phyloP scores from a whole-genome alignment of 1,140 invertebrate species.

The Rhyzopertha dominica region DNA sequence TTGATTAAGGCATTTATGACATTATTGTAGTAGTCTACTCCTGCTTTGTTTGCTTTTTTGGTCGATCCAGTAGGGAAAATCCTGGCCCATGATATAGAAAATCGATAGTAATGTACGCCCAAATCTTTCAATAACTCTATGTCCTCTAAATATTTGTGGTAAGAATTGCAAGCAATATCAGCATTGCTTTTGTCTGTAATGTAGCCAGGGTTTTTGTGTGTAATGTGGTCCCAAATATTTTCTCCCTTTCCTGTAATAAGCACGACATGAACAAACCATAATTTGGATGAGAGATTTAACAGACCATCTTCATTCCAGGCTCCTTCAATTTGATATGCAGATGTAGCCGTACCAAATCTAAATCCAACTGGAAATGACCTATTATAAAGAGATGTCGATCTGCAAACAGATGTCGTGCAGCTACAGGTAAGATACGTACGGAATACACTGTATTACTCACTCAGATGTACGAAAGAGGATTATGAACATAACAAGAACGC shows the following conservation, averaged over 20 bases:
- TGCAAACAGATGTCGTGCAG: too few relatives aligned
- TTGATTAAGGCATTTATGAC: conserved; percentile 48
- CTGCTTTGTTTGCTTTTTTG: conserved; percentile 47
- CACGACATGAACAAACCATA: too few relatives aligned
- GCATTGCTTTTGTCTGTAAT: conserved; percentile 50
- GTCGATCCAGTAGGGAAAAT: conserved; percentile 52
- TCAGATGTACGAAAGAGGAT: too few relatives aligned
- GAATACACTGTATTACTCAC: too few relatives aligned
- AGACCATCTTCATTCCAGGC: too few relatives aligned
- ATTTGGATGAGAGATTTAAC: too few relatives aligned
- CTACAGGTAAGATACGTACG: too few relatives aligned
- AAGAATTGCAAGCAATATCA: conserved; percentile 54
- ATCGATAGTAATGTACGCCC: conserved; percentile 51
- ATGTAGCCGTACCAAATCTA: too few relatives aligned
- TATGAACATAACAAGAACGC: too few relatives aligned
- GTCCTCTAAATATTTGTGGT: conserved; percentile 53
- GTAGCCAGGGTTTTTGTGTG: conserved; percentile 48
- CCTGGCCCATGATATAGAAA: conserved; percentile 56
- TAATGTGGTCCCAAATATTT: conserved; percentile 55
- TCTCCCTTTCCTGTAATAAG: conserved; percentile 46
- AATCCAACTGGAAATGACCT: too few relatives aligned
- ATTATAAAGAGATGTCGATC: too few relatives aligned
- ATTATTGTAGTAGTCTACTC: not conserved
- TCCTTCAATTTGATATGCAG: too few relatives aligned
- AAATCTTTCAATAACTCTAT: conserved; percentile 49